A percentile compares a stretch with the other conserved stretches of the same genome.
Evolutionary conservation across 2,888 invertebrate genomes (phyloP).

Genomic region (Agrochola circellaris): DNA sequence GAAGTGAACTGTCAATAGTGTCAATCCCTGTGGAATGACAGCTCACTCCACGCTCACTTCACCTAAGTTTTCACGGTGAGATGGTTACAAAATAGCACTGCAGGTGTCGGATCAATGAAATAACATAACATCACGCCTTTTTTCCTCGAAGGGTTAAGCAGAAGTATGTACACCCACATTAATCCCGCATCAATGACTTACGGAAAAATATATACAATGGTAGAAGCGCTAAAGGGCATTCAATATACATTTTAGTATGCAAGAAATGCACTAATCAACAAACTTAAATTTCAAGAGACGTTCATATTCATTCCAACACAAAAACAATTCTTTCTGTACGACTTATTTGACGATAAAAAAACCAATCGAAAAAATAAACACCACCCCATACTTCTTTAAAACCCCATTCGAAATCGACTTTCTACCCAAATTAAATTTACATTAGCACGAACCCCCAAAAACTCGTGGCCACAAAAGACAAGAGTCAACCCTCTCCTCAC

Average conservation of each 20-base stretch:
- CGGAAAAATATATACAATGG: background rate
- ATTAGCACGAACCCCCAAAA: slow-evolving; percentile 61
- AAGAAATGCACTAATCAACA: background rate
- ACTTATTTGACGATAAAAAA: background rate
- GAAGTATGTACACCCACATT: no score
- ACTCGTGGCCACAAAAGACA: slow-evolving; percentile 64
- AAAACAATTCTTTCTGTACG: no score
- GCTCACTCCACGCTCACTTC: no score
- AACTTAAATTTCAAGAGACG: background rate
- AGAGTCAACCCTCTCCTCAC: slow-evolving; percentile 67
- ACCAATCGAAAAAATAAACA: slow-evolving; percentile 2
- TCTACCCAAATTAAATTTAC: slow-evolving; percentile 61
- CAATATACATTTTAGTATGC: background rate
- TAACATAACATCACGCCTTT: background rate
- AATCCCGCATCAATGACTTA: no score
- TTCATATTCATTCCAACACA: background rate
- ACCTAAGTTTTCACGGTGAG: no score
- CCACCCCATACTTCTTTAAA: slow-evolving; percentile 17
- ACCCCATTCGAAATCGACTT: slow-evolving; percentile 31
- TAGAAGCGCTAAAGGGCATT: background rate
- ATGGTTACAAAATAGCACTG: no score
- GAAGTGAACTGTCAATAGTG: no score
- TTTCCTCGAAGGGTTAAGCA: background rate
- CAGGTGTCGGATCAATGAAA: background rate
- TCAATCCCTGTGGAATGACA: no score